Evolutionary conservation across 2,888 invertebrate genomes (phyloP).

Genomic region (Megaustenia siamemsis): DNA sequence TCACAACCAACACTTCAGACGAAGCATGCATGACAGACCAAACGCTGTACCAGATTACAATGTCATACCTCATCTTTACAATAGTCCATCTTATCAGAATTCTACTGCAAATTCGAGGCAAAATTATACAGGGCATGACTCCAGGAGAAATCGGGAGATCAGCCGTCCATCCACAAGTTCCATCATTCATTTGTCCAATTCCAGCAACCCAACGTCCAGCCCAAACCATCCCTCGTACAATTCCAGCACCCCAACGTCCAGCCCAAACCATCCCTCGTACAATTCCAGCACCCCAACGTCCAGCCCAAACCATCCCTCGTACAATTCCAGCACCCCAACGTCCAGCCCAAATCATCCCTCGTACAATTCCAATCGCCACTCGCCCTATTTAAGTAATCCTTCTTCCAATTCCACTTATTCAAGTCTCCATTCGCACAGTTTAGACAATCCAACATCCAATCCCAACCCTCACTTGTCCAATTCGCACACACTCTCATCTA

Average conservation of each 20-base stretch:
- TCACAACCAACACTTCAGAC: neutral
- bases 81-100: neutral
- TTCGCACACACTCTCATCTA: neutral
- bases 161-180: neutral
- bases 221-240: neutral
- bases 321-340: neutral
- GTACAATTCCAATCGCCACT: too few species aligned
- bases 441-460: too few species aligned
- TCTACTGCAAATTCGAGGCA: neutral
- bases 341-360: too few species aligned
- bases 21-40: constrained; percentile 15
- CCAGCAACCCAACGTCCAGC: neutral
- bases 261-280: neutral
- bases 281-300: neutral
- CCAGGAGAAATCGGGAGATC: neutral
- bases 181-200: neutral
- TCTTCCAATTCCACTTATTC: too few species aligned
- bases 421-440: too few species aligned
- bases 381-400: too few species aligned
- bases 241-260: too few species aligned
- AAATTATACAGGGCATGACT: neutral
- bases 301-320: neutral
- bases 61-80: neutral
- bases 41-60: neutral
- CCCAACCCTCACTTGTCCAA: neutral